Percentiles rank a stretch among this genome's conserved stretches.
These are phyloP conservation scores for Nyctereutes procyonoides DNA, from an alignment of 2,113 vertebrate genomes.

Conservation along the genomic window DNA sequence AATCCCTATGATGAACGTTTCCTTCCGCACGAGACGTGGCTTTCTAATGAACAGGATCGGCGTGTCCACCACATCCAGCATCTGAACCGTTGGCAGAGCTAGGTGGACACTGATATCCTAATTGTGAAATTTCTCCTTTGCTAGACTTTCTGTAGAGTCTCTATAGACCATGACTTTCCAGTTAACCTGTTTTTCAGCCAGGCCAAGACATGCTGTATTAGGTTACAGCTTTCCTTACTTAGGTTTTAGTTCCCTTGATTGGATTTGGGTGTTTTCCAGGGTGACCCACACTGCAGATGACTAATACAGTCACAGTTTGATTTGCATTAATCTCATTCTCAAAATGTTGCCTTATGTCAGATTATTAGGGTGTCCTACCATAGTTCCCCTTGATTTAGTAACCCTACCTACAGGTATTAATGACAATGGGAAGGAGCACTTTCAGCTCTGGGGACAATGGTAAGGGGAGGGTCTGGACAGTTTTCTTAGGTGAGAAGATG, in stretches of 20 bases:
- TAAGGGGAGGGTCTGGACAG: background rate
- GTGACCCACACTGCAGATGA: background rate
- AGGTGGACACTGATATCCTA: background rate
- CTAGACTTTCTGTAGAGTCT: background rate
- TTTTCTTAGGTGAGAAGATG: background rate
- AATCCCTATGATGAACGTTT: background rate
- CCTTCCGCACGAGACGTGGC: background rate
- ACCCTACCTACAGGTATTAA: background rate
- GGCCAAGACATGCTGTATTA: background rate
- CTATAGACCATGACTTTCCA: background rate
- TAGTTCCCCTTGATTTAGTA: background rate
- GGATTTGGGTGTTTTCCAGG: background rate
- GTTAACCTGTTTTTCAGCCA: background rate
- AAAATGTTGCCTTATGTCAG: background rate
- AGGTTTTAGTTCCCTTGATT: background rate
- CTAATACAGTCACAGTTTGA: background rate
- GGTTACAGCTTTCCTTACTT: background rate
- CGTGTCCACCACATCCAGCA: background rate
- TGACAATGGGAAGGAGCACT: background rate
- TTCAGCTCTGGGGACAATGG: background rate
- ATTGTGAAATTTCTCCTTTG: background rate
- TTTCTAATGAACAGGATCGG: background rate
- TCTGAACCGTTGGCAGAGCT: background rate
- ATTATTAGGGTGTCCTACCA: background rate
- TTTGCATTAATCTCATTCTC: background rate